Percentiles rank a stretch among this genome's conserved stretches.
These are phyloP conservation scores for Lasioglossum villosulum DNA, from an alignment of 2,888 invertebrate genomes.

Conservation along the genomic window DNA sequence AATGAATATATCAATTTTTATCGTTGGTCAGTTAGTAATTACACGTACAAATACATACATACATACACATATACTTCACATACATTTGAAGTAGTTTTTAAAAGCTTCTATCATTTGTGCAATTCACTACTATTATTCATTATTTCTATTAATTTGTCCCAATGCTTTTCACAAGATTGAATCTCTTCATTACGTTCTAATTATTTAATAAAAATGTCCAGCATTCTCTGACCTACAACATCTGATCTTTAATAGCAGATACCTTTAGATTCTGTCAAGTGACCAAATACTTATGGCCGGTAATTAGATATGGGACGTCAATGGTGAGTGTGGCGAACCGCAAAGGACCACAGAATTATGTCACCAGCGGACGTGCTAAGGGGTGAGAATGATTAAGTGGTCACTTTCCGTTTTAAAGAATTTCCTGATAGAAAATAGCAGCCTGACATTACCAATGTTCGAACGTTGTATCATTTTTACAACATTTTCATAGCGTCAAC, in stretches of 20 bases:
- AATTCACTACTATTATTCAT: too few relatives aligned
- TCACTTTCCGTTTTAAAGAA: too few relatives aligned
- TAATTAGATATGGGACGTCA: conserved; percentile 6
- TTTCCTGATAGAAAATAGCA: neutral
- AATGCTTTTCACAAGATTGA: too few relatives aligned
- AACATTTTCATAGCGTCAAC: neutral
- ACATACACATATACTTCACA: too few relatives aligned
- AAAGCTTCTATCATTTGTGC: too few relatives aligned
- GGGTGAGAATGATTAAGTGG: neutral
- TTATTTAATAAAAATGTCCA: neutral
- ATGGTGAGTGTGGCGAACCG: conserved; percentile 1
- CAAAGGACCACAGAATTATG: neutral
- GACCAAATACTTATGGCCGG: neutral
- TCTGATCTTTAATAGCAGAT: neutral
- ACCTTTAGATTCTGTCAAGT: neutral
- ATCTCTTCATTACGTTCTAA: neutral
- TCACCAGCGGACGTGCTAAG: neutral
- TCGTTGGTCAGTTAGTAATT: too few relatives aligned
- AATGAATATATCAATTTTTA: too few relatives aligned
- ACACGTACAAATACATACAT: too few relatives aligned
- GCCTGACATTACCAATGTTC: neutral
- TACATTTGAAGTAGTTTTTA: too few relatives aligned
- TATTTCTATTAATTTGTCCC: too few relatives aligned
- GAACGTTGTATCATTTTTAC: neutral
- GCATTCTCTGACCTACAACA: too few relatives aligned